Percentiles rank a stretch among this genome's conserved stretches.
These are phyloP conservation scores for Propithecus deckenii DNA, from an alignment of 2,797 vertebrate genomes.

Conservation along the genomic window DNA sequence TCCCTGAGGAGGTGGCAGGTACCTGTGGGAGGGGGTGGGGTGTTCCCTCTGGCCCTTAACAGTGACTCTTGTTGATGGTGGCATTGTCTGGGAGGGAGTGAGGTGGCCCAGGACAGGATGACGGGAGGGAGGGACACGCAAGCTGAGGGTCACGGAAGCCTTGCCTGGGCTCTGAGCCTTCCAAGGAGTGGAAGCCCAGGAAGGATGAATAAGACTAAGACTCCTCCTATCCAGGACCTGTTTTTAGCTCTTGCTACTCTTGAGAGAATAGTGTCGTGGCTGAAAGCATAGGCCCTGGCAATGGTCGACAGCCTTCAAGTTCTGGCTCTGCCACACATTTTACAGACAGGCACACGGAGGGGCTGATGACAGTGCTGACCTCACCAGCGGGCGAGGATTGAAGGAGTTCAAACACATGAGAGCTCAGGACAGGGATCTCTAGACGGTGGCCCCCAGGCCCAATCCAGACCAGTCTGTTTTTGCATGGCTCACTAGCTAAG, in stretches of 20 bases:
- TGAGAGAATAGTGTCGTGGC: neutral
- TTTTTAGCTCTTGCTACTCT: too few relatives aligned
- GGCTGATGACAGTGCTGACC: accelerated
- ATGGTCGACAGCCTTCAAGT: neutral
- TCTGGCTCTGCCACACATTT: too few relatives aligned
- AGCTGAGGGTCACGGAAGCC: neutral
- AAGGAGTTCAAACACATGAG: accelerated
- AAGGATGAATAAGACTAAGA: accelerated
- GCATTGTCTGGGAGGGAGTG: accelerated
- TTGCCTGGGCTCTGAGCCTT: neutral
- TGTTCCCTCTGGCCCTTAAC: neutral
- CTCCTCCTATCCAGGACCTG: accelerated
- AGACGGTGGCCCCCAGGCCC: neutral
- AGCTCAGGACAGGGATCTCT: neutral
- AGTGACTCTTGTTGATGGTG: accelerated
- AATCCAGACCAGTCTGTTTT: neutral
- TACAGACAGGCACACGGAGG: too few relatives aligned
- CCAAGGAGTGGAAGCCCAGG: neutral
- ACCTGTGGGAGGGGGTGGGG: accelerated
- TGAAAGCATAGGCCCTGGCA: accelerated
- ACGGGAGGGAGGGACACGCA: accelerated
- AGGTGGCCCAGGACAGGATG: neutral
- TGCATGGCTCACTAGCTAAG: accelerated
- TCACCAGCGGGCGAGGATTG: accelerated
- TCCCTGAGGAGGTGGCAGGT: accelerated